These are phyloP conservation scores for Callaeas wilsoni DNA, from an alignment of 2,113 vertebrate species.

Conservation along the genomic window DNA sequence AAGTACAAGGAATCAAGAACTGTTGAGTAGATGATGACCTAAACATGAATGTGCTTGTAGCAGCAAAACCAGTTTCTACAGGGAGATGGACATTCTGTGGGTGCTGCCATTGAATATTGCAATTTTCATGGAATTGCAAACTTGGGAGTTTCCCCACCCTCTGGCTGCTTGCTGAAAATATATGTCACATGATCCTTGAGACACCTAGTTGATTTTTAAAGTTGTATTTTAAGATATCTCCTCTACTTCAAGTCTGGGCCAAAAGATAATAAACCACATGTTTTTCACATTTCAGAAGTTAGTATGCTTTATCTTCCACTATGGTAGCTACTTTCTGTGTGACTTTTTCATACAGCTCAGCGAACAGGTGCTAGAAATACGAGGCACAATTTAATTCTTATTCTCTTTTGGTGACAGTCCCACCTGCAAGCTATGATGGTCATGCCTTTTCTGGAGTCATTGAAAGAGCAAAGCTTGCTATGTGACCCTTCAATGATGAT, in stretches of 20 bases:
- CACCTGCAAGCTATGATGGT: background rate
- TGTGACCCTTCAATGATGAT: background rate
- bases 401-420: background rate
- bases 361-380: background rate
- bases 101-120: background rate
- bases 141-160: background rate
- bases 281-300: background rate
- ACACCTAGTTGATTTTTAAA: background rate
- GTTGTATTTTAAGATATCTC: background rate
- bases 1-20: background rate
- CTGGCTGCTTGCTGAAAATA: background rate
- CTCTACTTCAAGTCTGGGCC: background rate
- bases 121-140: background rate
- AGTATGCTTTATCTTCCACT: background rate
- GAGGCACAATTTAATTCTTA: background rate
- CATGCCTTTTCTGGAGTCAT: background rate
- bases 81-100: background rate
- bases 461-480: background rate
- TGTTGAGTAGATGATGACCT: slow-evolving; percentile 21
- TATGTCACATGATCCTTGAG: background rate
- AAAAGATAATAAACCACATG: background rate
- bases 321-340: background rate
- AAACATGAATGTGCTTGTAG: slow-evolving; percentile 35
- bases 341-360: background rate
- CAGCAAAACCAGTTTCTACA: slow-evolving; percentile 43